A percentile compares a stretch with the other conserved stretches of the same genome.
phyloP scores from a whole-genome alignment of 2,888 invertebrate species.

The Andrena praecox region DNA sequence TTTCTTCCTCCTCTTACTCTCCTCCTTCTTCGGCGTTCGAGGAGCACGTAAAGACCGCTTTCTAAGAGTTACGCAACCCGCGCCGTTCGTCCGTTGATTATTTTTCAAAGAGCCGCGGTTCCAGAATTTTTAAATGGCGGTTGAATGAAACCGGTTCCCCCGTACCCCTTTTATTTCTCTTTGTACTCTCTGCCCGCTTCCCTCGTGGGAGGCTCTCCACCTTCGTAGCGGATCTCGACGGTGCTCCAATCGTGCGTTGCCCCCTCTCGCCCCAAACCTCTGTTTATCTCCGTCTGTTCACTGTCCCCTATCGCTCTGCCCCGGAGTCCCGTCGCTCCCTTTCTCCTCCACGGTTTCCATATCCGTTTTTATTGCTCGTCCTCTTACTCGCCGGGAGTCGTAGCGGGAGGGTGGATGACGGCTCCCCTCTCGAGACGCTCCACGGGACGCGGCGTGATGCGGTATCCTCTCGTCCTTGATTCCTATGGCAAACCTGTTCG shows the following conservation, averaged over 20 bases:
- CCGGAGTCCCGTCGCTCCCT: not conserved
- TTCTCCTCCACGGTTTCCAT: slow-evolving; percentile 21
- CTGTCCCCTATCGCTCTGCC: not conserved
- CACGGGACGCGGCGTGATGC: slow-evolving; percentile 55
- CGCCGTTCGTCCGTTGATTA: slow-evolving; percentile 82
- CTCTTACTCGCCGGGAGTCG: slow-evolving; percentile 38
- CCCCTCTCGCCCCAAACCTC: slow-evolving; percentile 19
- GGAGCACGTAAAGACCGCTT: slow-evolving; percentile 72
- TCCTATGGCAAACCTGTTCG: slow-evolving; percentile 57
- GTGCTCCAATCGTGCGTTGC: slow-evolving; percentile 57
- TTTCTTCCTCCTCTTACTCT: slow-evolving; percentile 33
- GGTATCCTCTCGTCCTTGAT: slow-evolving; percentile 64
- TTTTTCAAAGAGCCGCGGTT: slow-evolving; percentile 81
- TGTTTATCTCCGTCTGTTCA: not conserved
- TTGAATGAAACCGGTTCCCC: slow-evolving; percentile 84
- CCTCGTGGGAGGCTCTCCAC: slow-evolving; percentile 64
- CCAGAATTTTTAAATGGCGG: slow-evolving; percentile 81
- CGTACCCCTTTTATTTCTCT: slow-evolving; percentile 44
- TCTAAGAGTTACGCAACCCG: slow-evolving; percentile 82
- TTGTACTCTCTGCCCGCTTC: slow-evolving; percentile 28
- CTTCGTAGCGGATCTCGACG: slow-evolving; percentile 62
- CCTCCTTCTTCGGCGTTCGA: slow-evolving; percentile 21
- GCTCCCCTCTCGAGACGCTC: slow-evolving; percentile 52
- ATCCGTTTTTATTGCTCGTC: slow-evolving; percentile 23
- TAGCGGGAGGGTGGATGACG: slow-evolving; percentile 43